Base-by-base conservation (phyloP, 2,888 invertebrate genomes). In the Lasioglossum zephyrum region DNA sequence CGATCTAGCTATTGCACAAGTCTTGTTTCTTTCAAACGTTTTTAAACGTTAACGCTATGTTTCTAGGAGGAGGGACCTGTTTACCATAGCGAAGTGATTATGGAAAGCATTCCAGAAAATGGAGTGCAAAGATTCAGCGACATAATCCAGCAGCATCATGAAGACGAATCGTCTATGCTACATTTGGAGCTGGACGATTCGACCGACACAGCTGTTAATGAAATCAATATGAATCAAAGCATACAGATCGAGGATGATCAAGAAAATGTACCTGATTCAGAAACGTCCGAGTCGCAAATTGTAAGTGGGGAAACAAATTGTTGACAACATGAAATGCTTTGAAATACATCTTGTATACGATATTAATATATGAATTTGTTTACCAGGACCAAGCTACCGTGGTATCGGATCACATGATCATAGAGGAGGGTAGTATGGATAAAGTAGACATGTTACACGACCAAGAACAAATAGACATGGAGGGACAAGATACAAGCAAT, bases 191-290 rank as follows among this genome's bases (percentile, higher is more conserved):
- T 92, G 57, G 93, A 94, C 41, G 93, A 94, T 76, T 93, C 92
- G 2, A 89, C 88, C 47, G 92, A 92, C 9, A 80, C 85, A 0
- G 73, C 77, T 36, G 76, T 86, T 41, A 87, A 88, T 9, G 92
- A 89, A 73, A 86, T 86, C 13, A 87, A 57, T 39, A 85, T 92
- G 72, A 73, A 76, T 82, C 88, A 88, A 31, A 89, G 60, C 89
- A 81, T 93, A 91, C 88, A 92, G 81, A 89, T 90, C 36, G 93
- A 91, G 73, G 91, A 82, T 83, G 91, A 91, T 73, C 81, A 87
- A 79, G 92, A 92, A 73, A 92, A 83, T 53, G 92, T 94, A 39
- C 93, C 93, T 22, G 94, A 93, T 85, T 84, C 94, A 73, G 94
- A 93, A 74, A 92, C 92, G 41, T 91, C 93, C 49, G 92, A 92